Evolutionary conservation across 2,113 vertebrate genomes (phyloP).

Genomic region (Ariopsis seemanni): DNA sequence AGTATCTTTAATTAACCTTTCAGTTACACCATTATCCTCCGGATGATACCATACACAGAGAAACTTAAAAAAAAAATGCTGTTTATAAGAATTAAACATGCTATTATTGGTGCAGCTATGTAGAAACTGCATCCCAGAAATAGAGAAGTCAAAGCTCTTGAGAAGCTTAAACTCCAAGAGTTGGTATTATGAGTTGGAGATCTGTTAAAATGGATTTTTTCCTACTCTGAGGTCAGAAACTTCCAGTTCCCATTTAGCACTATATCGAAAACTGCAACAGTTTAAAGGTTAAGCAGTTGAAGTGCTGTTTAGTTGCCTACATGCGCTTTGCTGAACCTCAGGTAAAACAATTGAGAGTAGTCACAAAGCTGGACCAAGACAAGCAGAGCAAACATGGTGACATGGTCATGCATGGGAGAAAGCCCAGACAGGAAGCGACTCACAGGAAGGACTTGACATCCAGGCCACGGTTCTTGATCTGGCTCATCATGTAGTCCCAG

Average conservation of each 20-base stretch:
- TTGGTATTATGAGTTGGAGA: not conserved
- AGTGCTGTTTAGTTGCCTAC: not conserved
- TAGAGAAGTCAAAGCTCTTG: not conserved
- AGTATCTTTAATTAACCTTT: not conserved
- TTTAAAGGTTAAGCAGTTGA: not conserved
- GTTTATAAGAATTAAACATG: not conserved
- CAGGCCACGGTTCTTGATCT: constrained; percentile 94
- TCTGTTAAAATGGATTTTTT: not conserved
- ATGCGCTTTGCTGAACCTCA: not conserved
- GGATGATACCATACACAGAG: not conserved
- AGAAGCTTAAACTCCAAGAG: not conserved
- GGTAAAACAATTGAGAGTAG: not conserved
- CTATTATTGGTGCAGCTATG: not conserved
- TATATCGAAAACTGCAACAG: not conserved
- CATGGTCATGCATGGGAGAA: constrained; percentile 25
- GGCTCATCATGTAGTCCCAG: constrained; percentile 98
- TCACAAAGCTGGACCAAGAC: not conserved
- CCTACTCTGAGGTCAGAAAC: not conserved
- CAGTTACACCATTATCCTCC: not conserved
- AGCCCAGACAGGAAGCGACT: constrained; percentile 70
- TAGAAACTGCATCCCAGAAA: not conserved
- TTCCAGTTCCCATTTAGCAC: not conserved
- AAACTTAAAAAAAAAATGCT: not conserved
- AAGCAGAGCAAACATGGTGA: not conserved
- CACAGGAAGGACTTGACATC: constrained; percentile 99